Base-by-base conservation (phyloP, 1,140 invertebrate species). In the Drosophila nigrodunni region DNA sequence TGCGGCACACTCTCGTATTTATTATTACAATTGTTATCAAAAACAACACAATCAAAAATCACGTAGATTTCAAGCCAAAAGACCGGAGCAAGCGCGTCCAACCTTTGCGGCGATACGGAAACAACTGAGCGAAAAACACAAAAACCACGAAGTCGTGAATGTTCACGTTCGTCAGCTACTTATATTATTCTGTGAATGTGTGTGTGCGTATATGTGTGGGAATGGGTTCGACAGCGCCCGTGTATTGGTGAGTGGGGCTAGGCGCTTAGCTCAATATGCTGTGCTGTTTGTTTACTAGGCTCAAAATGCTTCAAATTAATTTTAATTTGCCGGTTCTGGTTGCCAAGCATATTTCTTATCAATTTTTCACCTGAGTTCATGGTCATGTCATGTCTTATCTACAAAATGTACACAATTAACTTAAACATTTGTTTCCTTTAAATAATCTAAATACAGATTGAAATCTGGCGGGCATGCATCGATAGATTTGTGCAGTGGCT, bases 91-190 rank as follows among this genome's bases (percentile, higher is more conserved):
- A 80, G 35, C 77, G 68, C 77, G 80, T 77, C 81, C 73, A 80
- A 75, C 61, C 81, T 85, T 71, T 41, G 46, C 80, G 62, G 60
- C 80, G 77, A 70, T 67, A 50, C 78, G 68, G 78, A 85, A 77
- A 69, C 81, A 77, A 85, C 80, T 83, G 80, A 72, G 57, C 62
- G 72, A 70, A 74, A 49, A 43, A 59, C 67, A 62, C 67, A 70
- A 74, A 49, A 43, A 59, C 67, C 57, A 25, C 72, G 67, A 69
- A 74, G 72, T 74, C 66, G 72, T 69, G 65, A 68, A 74, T 69
- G 70, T 54, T 73, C 55, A 73, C 41, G 57, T 55, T 69, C 71
- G 71, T 54, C 49, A 46, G 60, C 49, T 46, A 41, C 54, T 41
- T 62, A 30, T 6, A 30, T 30, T 30, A 30, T 30, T 30, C 25